A percentile compares a stretch with the other conserved stretches of the same genome.
These are phyloP conservation scores for Trachelus iudaicus DNA, from an alignment of 2,888 invertebrate genomes.

Conservation along the genomic window DNA sequence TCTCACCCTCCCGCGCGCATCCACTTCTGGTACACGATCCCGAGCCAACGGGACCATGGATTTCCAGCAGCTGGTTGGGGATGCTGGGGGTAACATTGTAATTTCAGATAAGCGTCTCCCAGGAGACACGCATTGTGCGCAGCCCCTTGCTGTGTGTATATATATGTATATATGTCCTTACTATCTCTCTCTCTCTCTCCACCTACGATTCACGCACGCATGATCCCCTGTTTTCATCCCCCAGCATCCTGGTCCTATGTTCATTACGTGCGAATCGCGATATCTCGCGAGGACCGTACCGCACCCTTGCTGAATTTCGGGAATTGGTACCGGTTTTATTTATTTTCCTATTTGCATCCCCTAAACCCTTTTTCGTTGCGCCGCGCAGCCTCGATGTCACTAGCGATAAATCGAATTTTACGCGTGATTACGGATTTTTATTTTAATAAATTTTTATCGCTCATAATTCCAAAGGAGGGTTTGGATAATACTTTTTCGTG, in stretches of 20 bases:
- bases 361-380: not conserved
- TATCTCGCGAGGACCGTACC: slow-evolving; percentile 34
- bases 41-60: slow-evolving; percentile 34
- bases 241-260: slow-evolving; percentile 22
- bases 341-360: not conserved
- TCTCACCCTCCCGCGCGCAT: slow-evolving; percentile 10
- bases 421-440: too few relatives aligned
- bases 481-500: not conserved
- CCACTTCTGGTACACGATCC: slow-evolving; percentile 24
- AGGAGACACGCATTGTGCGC: slow-evolving; percentile 61
- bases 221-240: slow-evolving; percentile 22
- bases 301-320: not conserved
- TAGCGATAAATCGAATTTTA: not conserved
- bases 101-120: slow-evolving; percentile 65
- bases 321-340: not conserved
- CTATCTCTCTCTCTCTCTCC: slow-evolving; percentile 5
- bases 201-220: slow-evolving; percentile 13
- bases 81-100: slow-evolving; percentile 61
- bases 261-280: slow-evolving; percentile 43
- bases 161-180: not conserved
- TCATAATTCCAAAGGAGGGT: too few relatives aligned
- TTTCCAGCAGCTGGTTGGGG: slow-evolving; percentile 46
- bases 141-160: slow-evolving; percentile 25
- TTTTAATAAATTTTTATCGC: too few relatives aligned
- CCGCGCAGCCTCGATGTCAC: not conserved